Base-by-base conservation (phyloP, 2,888 invertebrate genomes). In the Stenotaenia linearis region DNA sequence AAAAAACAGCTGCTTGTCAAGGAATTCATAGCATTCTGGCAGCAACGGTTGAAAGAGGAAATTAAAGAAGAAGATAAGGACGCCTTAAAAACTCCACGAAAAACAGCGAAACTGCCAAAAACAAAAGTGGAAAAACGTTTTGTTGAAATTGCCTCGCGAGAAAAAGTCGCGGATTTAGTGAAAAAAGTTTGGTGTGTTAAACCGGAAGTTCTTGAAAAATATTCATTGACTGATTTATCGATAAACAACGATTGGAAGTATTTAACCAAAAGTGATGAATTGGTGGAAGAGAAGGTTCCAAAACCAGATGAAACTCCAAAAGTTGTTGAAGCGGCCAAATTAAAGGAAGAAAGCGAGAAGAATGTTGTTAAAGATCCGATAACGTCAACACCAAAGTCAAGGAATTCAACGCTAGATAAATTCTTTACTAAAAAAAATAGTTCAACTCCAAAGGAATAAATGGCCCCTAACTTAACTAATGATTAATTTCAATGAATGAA, bases 21-120 rank as follows among this genome's bases (percentile, higher is more conserved):
- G 80, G 91, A 92, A 84, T 93, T 91, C 84, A 84, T 90, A 25
- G 88, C 89, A 10, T 90, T 87, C 84, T 88, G 91, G 87, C 85
- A 86, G 10, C 7, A n/a, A 40, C 23, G 23, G 6, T 9, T 0
- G 21, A 12, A 37, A 21, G 18, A 5, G 7, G 6, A 23, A 25
- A 9, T 4, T 0, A 21, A 32, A 10, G 23, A 77, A 4, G 37
- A 77, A 21, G 21, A 45, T 32, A n/a, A 30, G 5, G 45, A 45
- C 15, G 45, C n/a, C 1, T n/a, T 18, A 6, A n/a, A 3, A 1
- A 45, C 45, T n/a, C 15, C 15, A 45, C 3, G 5, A 18, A 61
- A 61, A 12, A 61, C 23, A 61, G 23, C 25, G 5, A 10, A 10
- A 10, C 6, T 61, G 15, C 25, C 61, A 6, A 61, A 61, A 61